phyloP scores from a whole-genome alignment of 1,140 invertebrate genomes.

The Drosophila littoralis region DNA sequence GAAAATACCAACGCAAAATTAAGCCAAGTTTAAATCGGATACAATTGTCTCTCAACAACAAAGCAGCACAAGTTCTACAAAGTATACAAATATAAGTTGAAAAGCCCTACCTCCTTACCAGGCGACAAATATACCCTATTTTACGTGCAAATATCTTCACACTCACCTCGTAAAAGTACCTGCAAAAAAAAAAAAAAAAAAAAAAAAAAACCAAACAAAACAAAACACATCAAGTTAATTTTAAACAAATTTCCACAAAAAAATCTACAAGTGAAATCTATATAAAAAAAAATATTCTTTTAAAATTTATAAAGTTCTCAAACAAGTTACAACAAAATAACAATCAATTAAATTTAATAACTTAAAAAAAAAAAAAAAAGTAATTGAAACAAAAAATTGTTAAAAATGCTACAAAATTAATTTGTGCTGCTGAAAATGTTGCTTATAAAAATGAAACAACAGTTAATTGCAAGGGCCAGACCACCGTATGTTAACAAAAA shows the following conservation, averaged over 20 bases:
- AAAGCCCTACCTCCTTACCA: slow-evolving; percentile 39
- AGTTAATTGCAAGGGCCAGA: slow-evolving; percentile 67
- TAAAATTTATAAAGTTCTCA: no score
- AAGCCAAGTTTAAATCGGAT: slow-evolving; percentile 6
- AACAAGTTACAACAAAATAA: no score
- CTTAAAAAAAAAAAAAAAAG: neutral
- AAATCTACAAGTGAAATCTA: neutral
- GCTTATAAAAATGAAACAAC: slow-evolving; percentile 49
- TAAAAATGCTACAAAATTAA: slow-evolving; percentile 10
- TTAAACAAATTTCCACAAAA: neutral
- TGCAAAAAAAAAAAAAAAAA: slow-evolving; percentile 39
- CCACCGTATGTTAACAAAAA: slow-evolving; percentile 59
- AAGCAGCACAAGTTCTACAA: slow-evolving; percentile 37
- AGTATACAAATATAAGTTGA: slow-evolving; percentile 14
- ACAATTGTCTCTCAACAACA: slow-evolving; percentile 38
- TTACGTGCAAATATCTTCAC: slow-evolving; percentile 53
- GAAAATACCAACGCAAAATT: slow-evolving; percentile 10
- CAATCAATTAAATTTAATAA: neutral
- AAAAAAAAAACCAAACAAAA: slow-evolving; percentile 35
- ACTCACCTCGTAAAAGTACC: slow-evolving; percentile 78
- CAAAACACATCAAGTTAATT: slow-evolving; percentile 17
- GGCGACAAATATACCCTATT: slow-evolving; percentile 32
- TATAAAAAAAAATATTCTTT: no score
- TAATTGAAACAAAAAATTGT: slow-evolving; percentile 9
- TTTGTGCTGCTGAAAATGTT: slow-evolving; percentile 63